Percentiles rank a stretch among this genome's conserved stretches.
These are phyloP conservation scores for Rhopalosiphum nymphaeae DNA, from an alignment of 2,888 invertebrate genomes.

Conservation along the genomic window DNA sequence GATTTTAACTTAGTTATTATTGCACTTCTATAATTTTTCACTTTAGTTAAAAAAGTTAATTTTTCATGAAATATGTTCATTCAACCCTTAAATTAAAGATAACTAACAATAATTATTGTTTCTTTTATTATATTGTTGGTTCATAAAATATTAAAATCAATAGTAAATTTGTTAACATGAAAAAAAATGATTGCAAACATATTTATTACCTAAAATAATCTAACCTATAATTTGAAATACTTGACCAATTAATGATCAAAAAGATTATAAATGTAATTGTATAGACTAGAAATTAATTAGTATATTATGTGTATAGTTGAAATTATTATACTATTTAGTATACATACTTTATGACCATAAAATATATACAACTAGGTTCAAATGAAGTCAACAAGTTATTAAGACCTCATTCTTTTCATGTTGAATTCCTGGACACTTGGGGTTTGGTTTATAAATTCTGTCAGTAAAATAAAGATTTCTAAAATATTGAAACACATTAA, in stretches of 20 bases:
- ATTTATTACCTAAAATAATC: background rate
- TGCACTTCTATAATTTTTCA: background rate
- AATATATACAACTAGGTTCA: background rate
- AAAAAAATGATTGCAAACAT: constrained; percentile 21
- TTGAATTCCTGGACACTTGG: background rate
- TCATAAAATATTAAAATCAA: background rate
- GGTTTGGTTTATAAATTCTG: background rate
- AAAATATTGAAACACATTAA: background rate
- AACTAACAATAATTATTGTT: background rate
- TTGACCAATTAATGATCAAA: background rate
- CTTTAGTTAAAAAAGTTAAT: background rate
- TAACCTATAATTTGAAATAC: background rate
- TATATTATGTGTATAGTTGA: background rate
- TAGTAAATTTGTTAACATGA: background rate
- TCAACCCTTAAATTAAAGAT: background rate
- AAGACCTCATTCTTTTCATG: background rate
- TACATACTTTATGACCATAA: background rate
- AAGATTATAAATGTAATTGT: background rate
- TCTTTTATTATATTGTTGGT: background rate
- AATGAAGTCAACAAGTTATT: background rate
- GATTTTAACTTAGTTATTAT: background rate
- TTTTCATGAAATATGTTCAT: background rate
- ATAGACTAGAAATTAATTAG: background rate
- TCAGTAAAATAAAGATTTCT: background rate
- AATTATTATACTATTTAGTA: background rate